A percentile compares a stretch with the other conserved stretches of the same genome.
Evolutionary conservation across 1,140 invertebrate genomes (phyloP).

Genomic region (Drosophila grimshawi): DNA sequence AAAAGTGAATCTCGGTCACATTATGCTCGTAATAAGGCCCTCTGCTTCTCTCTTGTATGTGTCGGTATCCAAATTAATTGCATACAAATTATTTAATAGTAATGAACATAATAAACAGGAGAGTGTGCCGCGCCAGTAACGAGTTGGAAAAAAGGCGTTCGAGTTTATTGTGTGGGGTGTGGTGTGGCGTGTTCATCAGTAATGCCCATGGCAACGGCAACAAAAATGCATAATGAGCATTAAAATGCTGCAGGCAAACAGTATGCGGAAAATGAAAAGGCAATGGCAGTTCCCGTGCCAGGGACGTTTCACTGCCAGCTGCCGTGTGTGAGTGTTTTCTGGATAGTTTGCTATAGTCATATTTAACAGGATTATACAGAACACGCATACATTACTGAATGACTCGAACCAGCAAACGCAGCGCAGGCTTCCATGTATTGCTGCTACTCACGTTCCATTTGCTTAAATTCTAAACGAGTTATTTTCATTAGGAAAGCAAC

Average conservation of each 20-base stretch:
- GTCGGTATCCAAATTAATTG: slow-evolving; percentile 73
- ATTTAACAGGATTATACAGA: slow-evolving; percentile 70
- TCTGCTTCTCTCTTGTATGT: slow-evolving; percentile 24
- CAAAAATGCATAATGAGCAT: slow-evolving; percentile 82
- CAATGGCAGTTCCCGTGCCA: slow-evolving; percentile 74
- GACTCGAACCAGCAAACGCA: slow-evolving; percentile 51
- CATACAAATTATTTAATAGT: slow-evolving; percentile 83
- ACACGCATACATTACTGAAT: slow-evolving; percentile 61
- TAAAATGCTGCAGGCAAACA: slow-evolving; percentile 68
- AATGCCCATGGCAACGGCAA: slow-evolving; percentile 72
- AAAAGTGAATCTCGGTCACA: slow-evolving; percentile 59
- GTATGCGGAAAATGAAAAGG: slow-evolving; percentile 63
- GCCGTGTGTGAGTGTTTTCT: slow-evolving; percentile 14
- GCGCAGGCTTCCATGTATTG: slow-evolving; percentile 41
- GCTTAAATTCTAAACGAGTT: slow-evolving; percentile 82
- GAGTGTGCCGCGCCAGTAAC: slow-evolving; percentile 41
- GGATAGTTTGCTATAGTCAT: slow-evolving; percentile 7
- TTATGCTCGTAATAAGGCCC: slow-evolving; percentile 52
- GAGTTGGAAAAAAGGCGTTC: not conserved
- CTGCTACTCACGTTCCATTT: slow-evolving; percentile 81
- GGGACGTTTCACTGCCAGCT: slow-evolving; percentile 28
- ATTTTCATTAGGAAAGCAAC: slow-evolving; percentile 75
- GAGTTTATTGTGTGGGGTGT: not conserved
- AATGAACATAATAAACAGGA: slow-evolving; percentile 81
- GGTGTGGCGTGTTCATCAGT: slow-evolving; percentile 46